phyloP scores from a whole-genome alignment of 2,888 invertebrate genomes.

The Melipona beecheii region DNA sequence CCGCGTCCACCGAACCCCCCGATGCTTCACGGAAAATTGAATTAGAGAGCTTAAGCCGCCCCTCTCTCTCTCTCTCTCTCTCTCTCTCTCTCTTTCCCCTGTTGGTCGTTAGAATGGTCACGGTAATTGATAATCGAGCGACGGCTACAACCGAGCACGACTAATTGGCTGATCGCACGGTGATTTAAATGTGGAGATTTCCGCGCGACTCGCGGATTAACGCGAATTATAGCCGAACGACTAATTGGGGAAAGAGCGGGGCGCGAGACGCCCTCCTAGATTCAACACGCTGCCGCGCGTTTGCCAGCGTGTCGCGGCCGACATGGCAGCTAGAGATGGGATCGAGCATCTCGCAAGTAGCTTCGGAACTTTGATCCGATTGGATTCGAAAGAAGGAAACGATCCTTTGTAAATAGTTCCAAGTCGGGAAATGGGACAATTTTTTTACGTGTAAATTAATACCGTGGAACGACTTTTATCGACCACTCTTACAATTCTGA shows the following conservation, averaged over 20 bases:
- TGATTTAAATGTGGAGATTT: conserved; percentile 77
- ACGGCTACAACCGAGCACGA: conserved; percentile 67
- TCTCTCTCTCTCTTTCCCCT: conserved; percentile 18
- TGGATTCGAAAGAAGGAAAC: too few relatives aligned
- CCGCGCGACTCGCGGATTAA: conserved; percentile 74
- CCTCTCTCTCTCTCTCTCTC: background rate
- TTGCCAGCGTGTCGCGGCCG: conserved; percentile 12
- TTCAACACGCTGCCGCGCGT: background rate
- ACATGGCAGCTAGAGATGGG: background rate
- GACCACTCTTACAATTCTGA: too few relatives aligned
- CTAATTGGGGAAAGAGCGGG: conserved; percentile 77
- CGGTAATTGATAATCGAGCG: conserved; percentile 81
- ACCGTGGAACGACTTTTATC: too few relatives aligned
- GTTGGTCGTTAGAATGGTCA: conserved; percentile 72
- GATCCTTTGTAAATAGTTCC: too few relatives aligned
- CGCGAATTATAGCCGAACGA: conserved; percentile 77
- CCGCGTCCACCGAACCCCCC: conserved; percentile 7
- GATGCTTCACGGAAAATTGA: conserved; percentile 71
- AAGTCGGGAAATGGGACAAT: too few relatives aligned
- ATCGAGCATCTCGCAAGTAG: too few relatives aligned
- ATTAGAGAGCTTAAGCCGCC: conserved; percentile 77
- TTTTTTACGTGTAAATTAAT: too few relatives aligned
- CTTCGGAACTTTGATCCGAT: too few relatives aligned
- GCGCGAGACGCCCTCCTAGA: conserved; percentile 46
- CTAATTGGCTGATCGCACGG: conserved; percentile 75